Conservation (phyloP, 2,113 vertebrate genomes). For the Nothoprocta perdicaria region DNA sequence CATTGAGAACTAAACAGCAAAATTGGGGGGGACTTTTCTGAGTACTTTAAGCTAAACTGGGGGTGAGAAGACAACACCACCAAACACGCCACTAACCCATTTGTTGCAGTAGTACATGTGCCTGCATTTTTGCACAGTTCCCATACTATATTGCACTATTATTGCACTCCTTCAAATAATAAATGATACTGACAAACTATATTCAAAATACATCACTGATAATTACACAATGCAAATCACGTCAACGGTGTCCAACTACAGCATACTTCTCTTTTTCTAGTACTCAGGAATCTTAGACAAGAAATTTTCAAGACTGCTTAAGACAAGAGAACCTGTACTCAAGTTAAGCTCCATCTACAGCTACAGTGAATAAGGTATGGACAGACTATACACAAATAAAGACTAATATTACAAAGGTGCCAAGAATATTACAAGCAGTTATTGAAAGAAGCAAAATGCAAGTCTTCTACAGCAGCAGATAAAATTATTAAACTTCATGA, state of each 20-base stretch:
- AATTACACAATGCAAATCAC: neutral
- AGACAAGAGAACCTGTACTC: neutral
- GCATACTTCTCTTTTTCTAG: neutral
- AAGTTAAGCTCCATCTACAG: neutral
- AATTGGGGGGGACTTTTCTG: neutral
- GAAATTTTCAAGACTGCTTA: neutral
- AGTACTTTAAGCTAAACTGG: neutral
- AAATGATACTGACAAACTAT: neutral
- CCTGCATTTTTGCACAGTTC: neutral
- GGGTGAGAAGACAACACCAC: neutral
- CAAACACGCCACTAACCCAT: neutral
- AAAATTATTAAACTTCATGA: neutral
- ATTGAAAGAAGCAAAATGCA: neutral
- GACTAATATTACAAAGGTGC: neutral
- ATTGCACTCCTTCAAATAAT: neutral
- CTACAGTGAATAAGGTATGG: neutral
- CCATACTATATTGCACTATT: neutral
- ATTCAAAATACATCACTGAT: neutral
- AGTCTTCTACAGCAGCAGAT: neutral
- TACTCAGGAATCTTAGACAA: neutral
- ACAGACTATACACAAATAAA: neutral
- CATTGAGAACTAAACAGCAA: neutral
- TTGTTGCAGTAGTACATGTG: neutral
- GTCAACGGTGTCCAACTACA: neutral
- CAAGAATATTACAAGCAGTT: neutral